A percentile compares a stretch with the other conserved stretches of the same genome.
These are phyloP conservation scores for Lepidurus arcticus DNA, from an alignment of 1,140 invertebrate species.

Conservation along the genomic window DNA sequence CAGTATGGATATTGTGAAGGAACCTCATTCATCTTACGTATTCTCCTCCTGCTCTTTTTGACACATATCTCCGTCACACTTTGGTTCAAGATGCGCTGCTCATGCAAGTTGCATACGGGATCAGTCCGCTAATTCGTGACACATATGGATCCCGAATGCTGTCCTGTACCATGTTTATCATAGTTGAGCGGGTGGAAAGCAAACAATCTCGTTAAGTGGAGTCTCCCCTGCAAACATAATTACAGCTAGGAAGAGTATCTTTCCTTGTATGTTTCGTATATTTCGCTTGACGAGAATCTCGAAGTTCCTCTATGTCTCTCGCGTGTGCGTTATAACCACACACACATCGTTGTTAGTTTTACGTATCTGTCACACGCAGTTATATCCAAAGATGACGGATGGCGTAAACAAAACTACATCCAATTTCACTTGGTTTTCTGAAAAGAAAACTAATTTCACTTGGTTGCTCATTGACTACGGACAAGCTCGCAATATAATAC, in stretches of 20 bases:
- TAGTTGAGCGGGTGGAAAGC: slow-evolving; percentile 20
- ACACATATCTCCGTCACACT: not conserved
- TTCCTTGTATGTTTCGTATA: not conserved
- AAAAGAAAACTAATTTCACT: not conserved
- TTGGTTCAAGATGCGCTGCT: not conserved
- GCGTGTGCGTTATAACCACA: not conserved
- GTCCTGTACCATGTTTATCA: not conserved
- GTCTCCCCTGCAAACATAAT: slow-evolving; percentile 8
- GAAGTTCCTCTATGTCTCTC: not conserved
- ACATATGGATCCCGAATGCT: slow-evolving; percentile 9
- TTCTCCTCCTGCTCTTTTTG: not conserved
- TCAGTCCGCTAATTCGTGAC: slow-evolving; percentile 6
- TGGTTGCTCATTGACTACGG: not conserved
- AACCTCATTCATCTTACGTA: slow-evolving; percentile 15
- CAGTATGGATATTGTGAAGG: not conserved
- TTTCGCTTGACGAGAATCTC: not conserved
- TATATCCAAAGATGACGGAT: not conserved
- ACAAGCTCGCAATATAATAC: not conserved
- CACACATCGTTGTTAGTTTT: not conserved
- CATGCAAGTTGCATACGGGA: not conserved
- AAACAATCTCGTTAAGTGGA: slow-evolving; percentile 22
- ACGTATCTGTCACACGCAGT: not conserved
- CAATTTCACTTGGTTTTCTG: not conserved
- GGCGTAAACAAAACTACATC: not conserved
- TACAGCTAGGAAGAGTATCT: not conserved